Evolutionary conservation across 64 coral and sea anemone species (phyloP), one percentile per base, ranked within the genome.

Genomic region (Montipora sp.): DNA sequence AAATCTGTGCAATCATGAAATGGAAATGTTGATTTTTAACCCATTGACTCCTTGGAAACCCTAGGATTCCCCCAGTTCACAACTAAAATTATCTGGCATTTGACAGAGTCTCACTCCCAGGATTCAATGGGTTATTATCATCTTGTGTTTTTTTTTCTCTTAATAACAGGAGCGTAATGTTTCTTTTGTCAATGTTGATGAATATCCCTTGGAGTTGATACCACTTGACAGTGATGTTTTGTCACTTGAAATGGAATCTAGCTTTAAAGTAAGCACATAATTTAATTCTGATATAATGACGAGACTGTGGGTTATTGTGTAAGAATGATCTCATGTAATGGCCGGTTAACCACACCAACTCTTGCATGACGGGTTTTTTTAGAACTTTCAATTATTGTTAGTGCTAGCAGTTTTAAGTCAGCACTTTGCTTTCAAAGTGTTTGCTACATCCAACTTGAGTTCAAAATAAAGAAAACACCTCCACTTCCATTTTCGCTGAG

Each of bases 171-270:
- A 90, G n/a, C 88, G 77, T 7, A 89, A 89, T 67, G 81, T 99
- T 48, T 94, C 87, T 73, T 99, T 94, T 61, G 70, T 95, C 15
- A 92, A 96, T 61, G 45, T 99, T 11, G 94, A 96, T 55, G 98
- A 99, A 79, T 99, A 99, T 65, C 94, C 92, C 23, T 72, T 99
- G 68, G 98, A 99, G 68, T 69, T 99, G 12, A 99, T 99, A 83
- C 94, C 98, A 15, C 92, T 99, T 75, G 98, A 99, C 18, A 92
- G 90, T 88, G 98, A 99, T 76, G 75, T 99, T 63, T 53, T 99
- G 8, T 96, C 94, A 70, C 66, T 99, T 48, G 98, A 99, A 81
- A 99, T 99, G 92, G 94, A 99, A 43, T 94, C 94, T 46, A 93
- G 91, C 73, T 99, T 99, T 50, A 99, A 99, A 94, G 98, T 99